Base-by-base conservation (phyloP, 2,888 invertebrate species). In the Celastrina argiolus region DNA sequence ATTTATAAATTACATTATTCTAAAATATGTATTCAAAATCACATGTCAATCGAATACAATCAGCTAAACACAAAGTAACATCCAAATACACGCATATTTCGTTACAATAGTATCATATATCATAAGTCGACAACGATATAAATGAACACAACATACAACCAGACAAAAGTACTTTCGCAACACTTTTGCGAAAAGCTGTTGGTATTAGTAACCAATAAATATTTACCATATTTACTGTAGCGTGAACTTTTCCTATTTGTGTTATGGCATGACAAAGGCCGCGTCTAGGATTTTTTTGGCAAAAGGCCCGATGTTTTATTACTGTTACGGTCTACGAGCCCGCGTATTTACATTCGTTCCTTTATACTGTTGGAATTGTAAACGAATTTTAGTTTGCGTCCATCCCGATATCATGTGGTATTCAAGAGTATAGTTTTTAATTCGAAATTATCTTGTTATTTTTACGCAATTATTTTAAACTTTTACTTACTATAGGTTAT, bases 221-320 rank as follows among this genome's bases (percentile, higher is more conserved):
- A 61, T 61, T 61, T 61, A 61, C 61, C 61, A 61, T 61, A 61
- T 61, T 61, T 39, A 39, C 39, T 61, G 61, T 61, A 22, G 61
- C 61, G 61, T 36, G 22, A 61, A 61, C 61, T 61, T 61, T 56
- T 61, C 22, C 31, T 61, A 61, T 61, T 61, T 61, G 61, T 61
- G 61, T 61, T 61, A 36, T 61, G 61, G 61, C 61, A 61, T 61
- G 39, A 61, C 61, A 61, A 61, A 61, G 61, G 61, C 39, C 18
- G 34, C 39, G 61, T 61, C 61, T 61, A 36, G 61, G 61, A 61
- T 61, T 61, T 61, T 61, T 61, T 39, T 61, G 61, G 61, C 61
- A 61, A 39, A 61, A 61, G 18, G 36, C 61, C 61, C 61, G 61
- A 61, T 61, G 61, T 61, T 61, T 31, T 59, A 59, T 59, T 59